A percentile compares a stretch with the other conserved stretches of the same genome.
Evolutionary conservation across 2,888 invertebrate genomes (phyloP).

Genomic region (Hirtodrosophila cameraria): DNA sequence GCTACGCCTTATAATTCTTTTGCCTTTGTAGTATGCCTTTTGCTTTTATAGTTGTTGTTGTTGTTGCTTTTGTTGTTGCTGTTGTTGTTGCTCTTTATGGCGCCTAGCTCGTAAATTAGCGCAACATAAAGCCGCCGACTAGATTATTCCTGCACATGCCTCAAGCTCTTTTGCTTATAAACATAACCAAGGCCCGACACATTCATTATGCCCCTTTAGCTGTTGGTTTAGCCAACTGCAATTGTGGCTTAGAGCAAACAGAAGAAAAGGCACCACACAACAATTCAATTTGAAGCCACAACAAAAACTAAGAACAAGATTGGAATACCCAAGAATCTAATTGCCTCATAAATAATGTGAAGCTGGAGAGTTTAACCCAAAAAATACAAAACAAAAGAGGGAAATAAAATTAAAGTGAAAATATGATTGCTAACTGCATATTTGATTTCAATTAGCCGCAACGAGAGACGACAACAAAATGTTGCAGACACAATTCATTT

Average conservation of each 20-base stretch:
- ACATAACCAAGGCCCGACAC: conserved; percentile 10
- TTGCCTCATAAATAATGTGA: conserved; percentile 66
- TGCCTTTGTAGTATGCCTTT: conserved; percentile 29
- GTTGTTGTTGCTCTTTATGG: conserved; percentile 23
- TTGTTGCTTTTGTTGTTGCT: conserved; percentile 19
- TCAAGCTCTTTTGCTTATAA: conserved; percentile 17
- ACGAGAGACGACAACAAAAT: conserved; percentile 4
- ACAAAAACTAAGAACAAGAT: conserved; percentile 17
- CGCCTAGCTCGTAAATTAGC: conserved; percentile 67
- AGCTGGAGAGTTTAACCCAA: conserved; percentile 1
- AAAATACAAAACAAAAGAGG: neutral
- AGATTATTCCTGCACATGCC: conserved; percentile 65
- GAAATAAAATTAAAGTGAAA: conserved; percentile 27
- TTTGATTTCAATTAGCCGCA: conserved; percentile 67
- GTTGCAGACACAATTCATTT: conserved; percentile 18
- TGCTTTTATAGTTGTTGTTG: conserved; percentile 11
- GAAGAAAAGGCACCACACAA: neutral
- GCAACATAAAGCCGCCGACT: conserved; percentile 53
- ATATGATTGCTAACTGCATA: conserved; percentile 63
- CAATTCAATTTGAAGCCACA: conserved; percentile 33
- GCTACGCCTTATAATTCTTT: conserved; percentile 23
- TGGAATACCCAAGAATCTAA: conserved; percentile 45
- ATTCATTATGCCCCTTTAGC: conserved; percentile 44
- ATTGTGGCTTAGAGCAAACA: conserved; percentile 17
- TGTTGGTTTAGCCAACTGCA: conserved; percentile 20